Evolutionary conservation across 23 tunicate genomes (phyloP).

Genomic region (Botrylloides violaceus): DNA sequence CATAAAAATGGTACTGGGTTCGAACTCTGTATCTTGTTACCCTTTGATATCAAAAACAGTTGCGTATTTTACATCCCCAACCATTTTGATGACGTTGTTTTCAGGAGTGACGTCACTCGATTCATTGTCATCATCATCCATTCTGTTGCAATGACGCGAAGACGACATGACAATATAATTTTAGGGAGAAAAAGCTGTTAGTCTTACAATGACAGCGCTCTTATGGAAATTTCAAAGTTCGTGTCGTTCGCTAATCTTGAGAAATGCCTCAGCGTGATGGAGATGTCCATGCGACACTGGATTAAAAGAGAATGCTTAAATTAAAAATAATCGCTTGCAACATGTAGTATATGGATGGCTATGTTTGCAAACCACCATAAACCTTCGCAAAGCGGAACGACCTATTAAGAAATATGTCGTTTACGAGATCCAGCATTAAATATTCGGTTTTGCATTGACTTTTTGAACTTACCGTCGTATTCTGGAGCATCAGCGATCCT

Average conservation of each 20-base stretch:
- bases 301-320: too few relatives aligned
- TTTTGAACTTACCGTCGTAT: background rate
- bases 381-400: too few relatives aligned
- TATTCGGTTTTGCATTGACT: background rate
- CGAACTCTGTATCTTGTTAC: background rate
- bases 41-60: background rate
- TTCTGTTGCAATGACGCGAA: background rate
- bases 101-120: slow-evolving; percentile 7
- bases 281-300: background rate
- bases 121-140: background rate
- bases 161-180: background rate
- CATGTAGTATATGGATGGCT: too few relatives aligned
- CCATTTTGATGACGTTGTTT: background rate
- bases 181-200: background rate
- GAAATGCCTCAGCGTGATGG: background rate
- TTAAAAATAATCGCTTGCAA: too few relatives aligned
- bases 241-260: slow-evolving; percentile 18
- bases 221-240: background rate
- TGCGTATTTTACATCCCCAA: background rate
- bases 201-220: slow-evolving; percentile 8
- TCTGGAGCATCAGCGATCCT: slow-evolving; percentile 12
- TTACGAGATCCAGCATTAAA: too few relatives aligned
- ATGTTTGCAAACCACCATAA: too few relatives aligned
- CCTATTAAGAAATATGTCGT: too few relatives aligned
- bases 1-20: background rate